Evolutionary conservation across 1,140 invertebrate species (phyloP).

Genomic region (Drosophila seguyi): DNA sequence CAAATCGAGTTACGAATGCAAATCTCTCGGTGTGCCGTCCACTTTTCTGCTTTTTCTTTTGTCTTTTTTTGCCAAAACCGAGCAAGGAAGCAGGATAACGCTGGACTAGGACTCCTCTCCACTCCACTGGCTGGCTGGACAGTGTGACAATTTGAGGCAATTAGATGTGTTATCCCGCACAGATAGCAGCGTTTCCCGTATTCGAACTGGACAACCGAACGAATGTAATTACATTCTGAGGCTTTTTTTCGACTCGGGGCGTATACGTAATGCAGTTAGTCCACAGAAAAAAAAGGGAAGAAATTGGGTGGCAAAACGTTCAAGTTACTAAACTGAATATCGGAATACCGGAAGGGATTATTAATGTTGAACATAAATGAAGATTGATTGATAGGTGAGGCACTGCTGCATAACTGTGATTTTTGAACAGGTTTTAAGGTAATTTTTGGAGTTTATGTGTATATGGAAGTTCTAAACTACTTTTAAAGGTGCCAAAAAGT

Average conservation of each 20-base stretch:
- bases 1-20: conserved; percentile 80
- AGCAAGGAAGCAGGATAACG: conserved; percentile 5
- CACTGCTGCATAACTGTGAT: too few species aligned
- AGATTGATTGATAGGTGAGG: conserved; percentile 1
- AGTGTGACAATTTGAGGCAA: conserved; percentile 72
- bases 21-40: conserved; percentile 62
- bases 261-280: conserved; percentile 20
- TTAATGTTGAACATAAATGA: background rate
- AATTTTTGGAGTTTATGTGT: background rate
- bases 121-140: conserved; percentile 45
- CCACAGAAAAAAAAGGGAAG: background rate
- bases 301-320: background rate
- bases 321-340: background rate
- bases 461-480: background rate
- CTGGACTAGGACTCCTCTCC: conserved; percentile 6
- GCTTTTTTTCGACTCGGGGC: conserved; percentile 9
- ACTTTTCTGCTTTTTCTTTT: conserved; percentile 18
- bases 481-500: background rate
- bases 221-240: conserved; percentile 35
- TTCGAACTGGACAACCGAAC: conserved; percentile 17
- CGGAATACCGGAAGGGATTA: background rate
- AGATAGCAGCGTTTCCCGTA: conserved; percentile 2
- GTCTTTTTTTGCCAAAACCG: conserved; percentile 45
- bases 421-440: background rate
- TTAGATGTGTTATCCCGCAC: conserved; percentile 48